Conservation (phyloP, 2,797 vertebrate genomes). For the Eutrigla gurnardus region DNA sequence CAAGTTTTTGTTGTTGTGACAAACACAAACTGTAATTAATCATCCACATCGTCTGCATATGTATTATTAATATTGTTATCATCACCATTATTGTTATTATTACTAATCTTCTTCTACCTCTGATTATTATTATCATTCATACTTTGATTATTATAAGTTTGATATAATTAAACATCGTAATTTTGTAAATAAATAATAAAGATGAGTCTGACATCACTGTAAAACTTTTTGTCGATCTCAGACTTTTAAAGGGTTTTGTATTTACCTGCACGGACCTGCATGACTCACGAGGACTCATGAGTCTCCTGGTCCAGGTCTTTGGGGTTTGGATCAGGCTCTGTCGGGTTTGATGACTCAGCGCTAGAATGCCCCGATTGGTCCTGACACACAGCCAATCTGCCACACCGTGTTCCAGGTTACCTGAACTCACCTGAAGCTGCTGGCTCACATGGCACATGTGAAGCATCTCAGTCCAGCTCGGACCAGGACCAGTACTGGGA, state of each 20-base stretch:
- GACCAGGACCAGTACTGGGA: background rate
- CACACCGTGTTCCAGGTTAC: conserved; percentile 35
- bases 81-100: too few relatives aligned
- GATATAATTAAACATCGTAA: too few relatives aligned
- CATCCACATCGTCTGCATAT: background rate
- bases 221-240: background rate
- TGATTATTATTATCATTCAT: too few relatives aligned
- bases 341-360: conserved; percentile 49
- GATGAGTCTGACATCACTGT: too few relatives aligned
- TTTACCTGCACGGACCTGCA: conserved; percentile 9
- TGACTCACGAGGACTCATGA: conserved; percentile 30
- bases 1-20: background rate
- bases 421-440: conserved; percentile 27
- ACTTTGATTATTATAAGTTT: too few relatives aligned
- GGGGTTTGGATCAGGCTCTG: background rate
- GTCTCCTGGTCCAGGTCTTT: conserved; percentile 9
- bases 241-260: background rate
- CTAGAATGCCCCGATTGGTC: conserved; percentile 8
- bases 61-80: background rate
- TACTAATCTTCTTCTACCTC: too few relatives aligned
- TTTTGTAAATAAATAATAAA: too few relatives aligned
- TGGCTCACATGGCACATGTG: conserved; percentile 1
- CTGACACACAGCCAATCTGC: conserved; percentile 13
- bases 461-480: conserved; percentile 1
- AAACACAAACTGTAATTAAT: background rate